Base-by-base conservation (phyloP, 2,113 vertebrate species). In the Cochlearius cochlearius region DNA sequence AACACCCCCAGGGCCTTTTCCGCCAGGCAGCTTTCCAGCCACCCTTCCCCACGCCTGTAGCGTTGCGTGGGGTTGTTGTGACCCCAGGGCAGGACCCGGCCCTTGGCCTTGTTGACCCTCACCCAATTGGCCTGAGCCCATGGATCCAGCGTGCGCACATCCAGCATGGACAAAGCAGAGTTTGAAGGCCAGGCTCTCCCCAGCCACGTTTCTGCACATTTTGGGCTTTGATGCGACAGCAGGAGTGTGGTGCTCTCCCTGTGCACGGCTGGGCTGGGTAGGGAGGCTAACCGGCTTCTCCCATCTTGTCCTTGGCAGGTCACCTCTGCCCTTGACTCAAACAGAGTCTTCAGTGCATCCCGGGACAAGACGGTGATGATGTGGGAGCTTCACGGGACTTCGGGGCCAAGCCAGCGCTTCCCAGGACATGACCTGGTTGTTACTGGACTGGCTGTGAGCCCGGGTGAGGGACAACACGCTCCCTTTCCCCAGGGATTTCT, bases 341-440 rank as follows among this genome's bases (percentile, higher is more conserved):
- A 50, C n/a, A 98, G 98, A 96, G 98, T 99, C 94, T 99, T 99
- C 97, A 99, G 99, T 0, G 99, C 99, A 18, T 99, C 99, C 47
- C 98, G 99, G 45, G 99, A 99, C 97, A 99, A 98, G 96, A 98
- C 85, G 0, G 99, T 98, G 50, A 92, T 99, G 92, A 99, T 99
- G 99, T 99, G 99, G 99, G 99, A 99, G 88, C 93, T 99, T 10
- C 97, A 98, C 2, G 86, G 98, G 53, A 88, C 98, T 8, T 91
- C 97, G 0, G 98, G 98, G 75, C 98, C 99, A 10, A 97, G 98
- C 26, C 99, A 99, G 97, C 97, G 94, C 75, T 99, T 99, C 74
- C 97, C 97, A 72, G 99, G 99, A 4, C 99, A 99, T 8, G 98
- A 99, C 56, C 97, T 99, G 97, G 99, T 99, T 34, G 99, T 99